Evolutionary conservation across 2,113 vertebrate genomes (phyloP).

Genomic region (Lagopus muta): DNA sequence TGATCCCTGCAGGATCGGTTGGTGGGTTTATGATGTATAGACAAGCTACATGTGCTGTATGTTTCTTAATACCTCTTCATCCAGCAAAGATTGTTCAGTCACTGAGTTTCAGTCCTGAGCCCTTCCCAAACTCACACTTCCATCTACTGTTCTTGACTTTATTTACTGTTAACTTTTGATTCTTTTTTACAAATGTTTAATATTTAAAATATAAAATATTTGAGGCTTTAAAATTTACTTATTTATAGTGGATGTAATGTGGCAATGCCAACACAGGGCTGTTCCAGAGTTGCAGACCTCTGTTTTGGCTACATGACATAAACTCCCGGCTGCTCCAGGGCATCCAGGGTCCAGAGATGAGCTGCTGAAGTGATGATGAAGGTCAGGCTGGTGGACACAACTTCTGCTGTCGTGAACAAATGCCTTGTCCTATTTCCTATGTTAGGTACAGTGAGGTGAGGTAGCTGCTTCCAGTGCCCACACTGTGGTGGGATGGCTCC

Average conservation of each 20-base stretch:
- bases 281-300: neutral
- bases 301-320: neutral
- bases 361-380: fast-evolving
- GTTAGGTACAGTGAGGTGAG: neutral
- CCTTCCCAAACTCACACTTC: neutral
- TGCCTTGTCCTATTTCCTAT: fast-evolving
- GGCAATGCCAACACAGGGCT: fast-evolving
- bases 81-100: no score
- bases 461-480: neutral
- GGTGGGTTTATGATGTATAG: fast-evolving
- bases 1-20: neutral
- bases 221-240: neutral
- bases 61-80: neutral
- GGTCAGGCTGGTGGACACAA: neutral
- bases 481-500: fast-evolving
- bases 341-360: neutral
- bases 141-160: neutral
- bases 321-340: fast-evolving
- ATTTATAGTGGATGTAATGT: neutral
- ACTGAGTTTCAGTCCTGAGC: neutral
- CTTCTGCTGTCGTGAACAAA: neutral
- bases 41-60: neutral
- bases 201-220: neutral
- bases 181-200: neutral
- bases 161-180: neutral